Evolutionary conservation across 2,113 vertebrate species (phyloP), one percentile per base, ranked within the genome.

Genomic region (Odocoileus hemionus): DNA sequence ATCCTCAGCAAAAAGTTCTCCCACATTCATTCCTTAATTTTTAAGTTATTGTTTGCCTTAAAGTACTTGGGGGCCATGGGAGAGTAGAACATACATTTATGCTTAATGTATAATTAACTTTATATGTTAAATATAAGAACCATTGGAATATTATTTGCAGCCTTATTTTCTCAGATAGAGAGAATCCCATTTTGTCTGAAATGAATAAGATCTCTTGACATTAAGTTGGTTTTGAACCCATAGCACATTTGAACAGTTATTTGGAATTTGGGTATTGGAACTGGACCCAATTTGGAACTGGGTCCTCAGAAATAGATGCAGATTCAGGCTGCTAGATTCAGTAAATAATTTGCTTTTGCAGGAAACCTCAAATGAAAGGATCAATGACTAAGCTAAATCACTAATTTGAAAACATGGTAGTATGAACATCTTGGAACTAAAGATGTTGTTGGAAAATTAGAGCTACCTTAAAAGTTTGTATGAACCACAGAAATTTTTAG

Each of bases 1-100:
- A 11, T 13, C 70, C 12, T 87, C n/a, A 58, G 45, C 28, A 88
- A 60, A 8, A 70, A 36, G 50, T 39, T 64, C 10, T 23, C 43
- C 5, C 70, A 3, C 23, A 23, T 6, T 16, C 39, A 25, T 8
- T 74, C 5, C 28, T 86, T 89, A 58, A 64, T 92, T 92, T 90
- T 55, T 60, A 96, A 89, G 50, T 12, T 8, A 15, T 94, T 91
- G 30, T 90, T 96, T 96, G 84, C 79, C 39, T 94, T 96, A 87
- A 95, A 25, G 25, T 70, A 45, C 64, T 85, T 52, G 26, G 10
- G 21, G 17, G 2, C 7, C 2, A n/a, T 19, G 60, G 23, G 82
- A 54, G 94, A 64, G 25, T 25, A 58, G 26, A 85, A 83, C 54
- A 76, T 57, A 36, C 45, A 21, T 70, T 83, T 52, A 47, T 92